Evolutionary conservation across 2,888 invertebrate species (phyloP), one percentile per base, ranked within the genome.

Genomic region (Arrhopalites spinosus): DNA sequence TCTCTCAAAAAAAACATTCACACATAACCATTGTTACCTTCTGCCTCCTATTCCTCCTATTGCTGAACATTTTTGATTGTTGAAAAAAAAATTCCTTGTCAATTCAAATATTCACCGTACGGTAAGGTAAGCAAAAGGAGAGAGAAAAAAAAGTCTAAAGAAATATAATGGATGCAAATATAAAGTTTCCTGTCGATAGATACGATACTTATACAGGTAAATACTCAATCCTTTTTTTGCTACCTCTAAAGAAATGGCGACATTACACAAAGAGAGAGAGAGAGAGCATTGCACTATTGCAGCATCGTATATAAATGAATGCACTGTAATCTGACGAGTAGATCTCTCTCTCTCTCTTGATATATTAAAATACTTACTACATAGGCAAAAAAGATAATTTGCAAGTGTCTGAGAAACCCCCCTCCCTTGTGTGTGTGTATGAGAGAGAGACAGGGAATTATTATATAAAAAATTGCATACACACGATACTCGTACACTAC

Each of bases 261-360:
- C 36, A 36, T 36, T 36, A n/a, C 36, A 11, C 36, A 36, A n/a
- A n/a, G n/a, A n/a, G n/a, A n/a, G n/a, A 36, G 36, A 36, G 36
- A 36, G 11, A 36, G 36, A 68, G 67, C 74, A 61, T 74, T 74
- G 74, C 61, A 74, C 74, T 74, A 61, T 74, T 74, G 67, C 74
- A 74, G 45, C 67, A 74, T 36, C 36, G 36, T 36, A 36, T 36
- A 36, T 64, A 73, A 73, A 15, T 71, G 59, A 59, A 36, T 59
- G 25, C 36, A 71, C 30, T 56, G 71, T 56, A 71, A 71, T 36
- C 53, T 59, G 15, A 69, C 43, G 43, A 71, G 67, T 63, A 63
- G 30, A 63, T 63, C 63, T 63, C 63, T 29, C 13, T 30, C 30
- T 29, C 50, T 50, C n/a, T 15, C 11, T n/a, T n/a, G n/a, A 11